Percentiles rank a stretch among this genome's conserved stretches.
phyloP scores from a whole-genome alignment of 2,797 vertebrate species.

The Xiphophorus birchmanni region DNA sequence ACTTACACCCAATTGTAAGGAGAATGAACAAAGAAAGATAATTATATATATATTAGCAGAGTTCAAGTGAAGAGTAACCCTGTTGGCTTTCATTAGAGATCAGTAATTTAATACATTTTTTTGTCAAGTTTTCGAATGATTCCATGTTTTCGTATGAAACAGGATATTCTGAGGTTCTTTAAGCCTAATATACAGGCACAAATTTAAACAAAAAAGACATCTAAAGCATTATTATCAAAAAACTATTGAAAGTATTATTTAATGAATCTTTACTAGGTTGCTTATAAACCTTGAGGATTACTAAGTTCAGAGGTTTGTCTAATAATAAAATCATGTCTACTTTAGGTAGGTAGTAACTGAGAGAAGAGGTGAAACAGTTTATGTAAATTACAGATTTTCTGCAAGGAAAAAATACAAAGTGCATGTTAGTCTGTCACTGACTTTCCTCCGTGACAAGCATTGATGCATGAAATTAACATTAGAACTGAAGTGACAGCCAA shows the following conservation, averaged over 20 bases:
- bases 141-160: neutral
- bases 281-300: neutral
- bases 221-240: neutral
- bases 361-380: neutral
- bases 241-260: neutral
- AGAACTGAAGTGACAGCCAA: constrained; percentile 1
- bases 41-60: neutral
- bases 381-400: neutral
- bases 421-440: neutral
- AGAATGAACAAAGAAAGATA: neutral
- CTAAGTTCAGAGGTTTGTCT: neutral
- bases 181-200: neutral
- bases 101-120: neutral
- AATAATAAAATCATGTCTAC: neutral
- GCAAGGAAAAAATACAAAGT: neutral
- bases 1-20: neutral
- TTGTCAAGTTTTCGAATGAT: neutral
- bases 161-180: neutral
- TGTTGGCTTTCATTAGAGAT: neutral
- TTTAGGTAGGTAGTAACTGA: neutral
- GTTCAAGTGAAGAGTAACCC: neutral
- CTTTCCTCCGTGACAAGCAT: neutral
- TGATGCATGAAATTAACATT: constrained; percentile 1
- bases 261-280: too few species aligned
- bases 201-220: neutral